Conservation (phyloP, 1,140 invertebrate genomes). For the Ips typographus region DNA sequence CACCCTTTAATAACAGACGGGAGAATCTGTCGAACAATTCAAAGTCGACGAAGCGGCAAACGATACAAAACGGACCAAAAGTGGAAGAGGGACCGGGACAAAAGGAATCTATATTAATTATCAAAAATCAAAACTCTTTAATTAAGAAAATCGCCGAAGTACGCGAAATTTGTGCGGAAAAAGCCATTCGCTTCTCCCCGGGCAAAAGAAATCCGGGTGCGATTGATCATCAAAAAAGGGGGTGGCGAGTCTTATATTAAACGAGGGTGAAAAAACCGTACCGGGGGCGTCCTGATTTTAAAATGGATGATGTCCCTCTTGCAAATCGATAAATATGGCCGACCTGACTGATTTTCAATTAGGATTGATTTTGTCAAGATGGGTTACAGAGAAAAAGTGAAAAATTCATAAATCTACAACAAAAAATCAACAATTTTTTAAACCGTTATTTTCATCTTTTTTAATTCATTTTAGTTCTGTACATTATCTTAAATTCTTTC, state of each 20-base stretch:
- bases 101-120: constrained; percentile 22
- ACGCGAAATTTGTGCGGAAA: constrained; percentile 24
- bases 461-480: no score
- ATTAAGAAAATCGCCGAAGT: constrained; percentile 31
- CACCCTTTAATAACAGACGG: no score
- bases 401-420: no score
- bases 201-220: constrained; percentile 22
- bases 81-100: constrained; percentile 1
- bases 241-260: constrained; percentile 31
- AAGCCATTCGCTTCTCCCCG: constrained; percentile 11
- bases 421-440: no score
- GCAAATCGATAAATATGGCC: constrained; percentile 33
- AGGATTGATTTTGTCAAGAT: background rate
- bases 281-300: constrained; percentile 32
- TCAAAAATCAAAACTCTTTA: constrained; percentile 32
- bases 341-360: constrained; percentile 26
- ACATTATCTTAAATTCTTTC: no score
- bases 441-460: no score
- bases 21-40: no score
- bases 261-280: constrained; percentile 30
- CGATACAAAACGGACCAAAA: no score
- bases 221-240: constrained; percentile 32
- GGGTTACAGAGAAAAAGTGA: no score
- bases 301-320: constrained; percentile 33
- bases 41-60: no score